These are phyloP conservation scores for Anomalospiza imberbis DNA, from an alignment of 2,797 vertebrate species.

Conservation along the genomic window DNA sequence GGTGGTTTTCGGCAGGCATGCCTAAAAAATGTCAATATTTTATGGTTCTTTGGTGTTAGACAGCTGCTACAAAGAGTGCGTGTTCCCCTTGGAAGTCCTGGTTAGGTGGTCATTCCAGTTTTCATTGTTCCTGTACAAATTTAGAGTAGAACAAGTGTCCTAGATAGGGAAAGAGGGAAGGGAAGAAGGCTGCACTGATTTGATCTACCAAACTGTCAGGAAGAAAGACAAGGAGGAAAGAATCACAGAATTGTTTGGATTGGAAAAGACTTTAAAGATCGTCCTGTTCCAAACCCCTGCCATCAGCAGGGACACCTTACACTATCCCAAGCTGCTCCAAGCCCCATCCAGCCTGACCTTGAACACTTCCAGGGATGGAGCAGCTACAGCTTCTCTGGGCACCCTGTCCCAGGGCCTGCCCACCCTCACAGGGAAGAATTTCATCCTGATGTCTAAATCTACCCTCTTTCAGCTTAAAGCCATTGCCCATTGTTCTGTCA, in stretches of 20 bases:
- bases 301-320: not conserved
- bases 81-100: not conserved
- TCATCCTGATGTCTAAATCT: not conserved
- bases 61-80: not conserved
- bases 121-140: not conserved
- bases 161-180: not conserved
- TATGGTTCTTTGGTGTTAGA: not conserved
- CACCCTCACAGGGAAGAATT: not conserved
- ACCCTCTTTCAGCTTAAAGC: not conserved
- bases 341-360: rapidly evolving
- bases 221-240: not conserved
- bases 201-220: not conserved
- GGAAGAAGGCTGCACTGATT: not conserved
- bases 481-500: not conserved
- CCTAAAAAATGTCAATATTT: not conserved
- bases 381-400: not conserved
- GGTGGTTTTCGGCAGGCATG: not conserved
- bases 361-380: not conserved
- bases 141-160: not conserved
- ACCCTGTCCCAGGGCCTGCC: not conserved
- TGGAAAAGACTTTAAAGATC: not conserved
- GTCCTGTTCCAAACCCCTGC: not conserved
- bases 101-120: not conserved
- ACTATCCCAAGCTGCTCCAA: not conserved
- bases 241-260: not conserved